Percentiles rank a stretch among this genome's conserved stretches.
These are phyloP conservation scores for Podilymbus podiceps DNA, from an alignment of 2,113 vertebrate species.

Conservation along the genomic window DNA sequence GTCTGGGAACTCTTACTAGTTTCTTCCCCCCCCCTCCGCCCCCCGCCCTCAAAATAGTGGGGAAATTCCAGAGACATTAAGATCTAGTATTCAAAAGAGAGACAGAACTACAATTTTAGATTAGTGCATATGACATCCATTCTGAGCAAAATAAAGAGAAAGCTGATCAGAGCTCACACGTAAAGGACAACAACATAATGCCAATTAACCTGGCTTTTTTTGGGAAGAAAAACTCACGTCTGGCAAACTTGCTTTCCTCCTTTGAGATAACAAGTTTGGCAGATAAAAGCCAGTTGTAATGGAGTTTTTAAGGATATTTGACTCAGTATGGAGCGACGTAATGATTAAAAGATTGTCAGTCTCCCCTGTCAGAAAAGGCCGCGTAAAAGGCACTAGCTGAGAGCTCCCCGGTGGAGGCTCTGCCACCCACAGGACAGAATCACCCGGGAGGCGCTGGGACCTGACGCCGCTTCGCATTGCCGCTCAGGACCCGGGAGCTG, in stretches of 20 bases:
- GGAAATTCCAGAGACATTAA: neutral
- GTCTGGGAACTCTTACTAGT: neutral
- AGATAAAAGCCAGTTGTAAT: neutral
- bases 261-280: neutral
- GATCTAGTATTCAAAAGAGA: neutral
- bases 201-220: neutral
- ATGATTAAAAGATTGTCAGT: neutral
- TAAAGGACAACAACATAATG: neutral
- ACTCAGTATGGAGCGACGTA: accelerated
- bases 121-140: neutral
- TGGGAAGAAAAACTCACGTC: neutral
- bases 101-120: neutral
- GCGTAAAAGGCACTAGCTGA: neutral
- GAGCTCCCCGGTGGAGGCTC: too few species aligned
- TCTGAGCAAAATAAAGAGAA: neutral
- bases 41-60: neutral
- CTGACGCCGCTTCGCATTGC: accelerated
- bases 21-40: neutral
- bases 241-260: neutral
- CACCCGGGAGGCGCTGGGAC: neutral
- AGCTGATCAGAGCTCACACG: neutral
- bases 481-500: neutral
- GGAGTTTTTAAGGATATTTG: neutral
- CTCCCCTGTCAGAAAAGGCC: neutral
- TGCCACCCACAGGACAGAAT: neutral